Base-by-base conservation (phyloP, 1,140 invertebrate genomes). In the Drosophila kohkoa region DNA sequence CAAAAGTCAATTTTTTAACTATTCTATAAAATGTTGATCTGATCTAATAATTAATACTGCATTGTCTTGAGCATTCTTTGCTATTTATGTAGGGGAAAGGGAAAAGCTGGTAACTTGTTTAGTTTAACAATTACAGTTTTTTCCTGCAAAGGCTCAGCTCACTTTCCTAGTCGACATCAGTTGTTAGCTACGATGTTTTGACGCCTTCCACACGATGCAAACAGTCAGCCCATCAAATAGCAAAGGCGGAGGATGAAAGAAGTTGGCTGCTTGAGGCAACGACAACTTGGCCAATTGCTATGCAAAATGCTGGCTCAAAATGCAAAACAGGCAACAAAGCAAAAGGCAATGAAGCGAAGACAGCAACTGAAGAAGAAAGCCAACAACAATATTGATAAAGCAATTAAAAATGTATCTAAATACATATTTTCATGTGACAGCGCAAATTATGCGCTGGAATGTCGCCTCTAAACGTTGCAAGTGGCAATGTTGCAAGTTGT, bases 351-450 rank as follows among this genome's bases (percentile, higher is more conserved):
- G 48, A 11, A 46, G 32, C 25, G 15, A 45, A 66, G 64, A 10
- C 52, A 8, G 28, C 58, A 45, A 28, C 46, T 1, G 25, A 3
- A 46, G 38, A 51, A 38, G 1, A 38, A 8, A 38, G 2, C 46
- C 71, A 65, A 63, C 76, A 74, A 77, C 58, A 46, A 58, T 57
- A 75, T 73, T 87, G 83, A 87, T 87, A 87, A 79, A 87, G 85
- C 83, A 87, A 87, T 87, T 87, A 87, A 87, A 83, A 81, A 82
- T 69, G 77, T 81, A 62, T 72, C 57, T 76, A 82, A 83, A 87
- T 88, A 65, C 51, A 65, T 55, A 88, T 81, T 86, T 86, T 68
- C 73, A 88, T 80, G 83, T 86, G 82, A 81, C 72, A 88, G 77
- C 79, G 70, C 59, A 83, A 75, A 80, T 81, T 88, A 87, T 87